Evolutionary conservation across 2,888 invertebrate species (phyloP).

Genomic region (Caenorhabditis macrosperma): DNA sequence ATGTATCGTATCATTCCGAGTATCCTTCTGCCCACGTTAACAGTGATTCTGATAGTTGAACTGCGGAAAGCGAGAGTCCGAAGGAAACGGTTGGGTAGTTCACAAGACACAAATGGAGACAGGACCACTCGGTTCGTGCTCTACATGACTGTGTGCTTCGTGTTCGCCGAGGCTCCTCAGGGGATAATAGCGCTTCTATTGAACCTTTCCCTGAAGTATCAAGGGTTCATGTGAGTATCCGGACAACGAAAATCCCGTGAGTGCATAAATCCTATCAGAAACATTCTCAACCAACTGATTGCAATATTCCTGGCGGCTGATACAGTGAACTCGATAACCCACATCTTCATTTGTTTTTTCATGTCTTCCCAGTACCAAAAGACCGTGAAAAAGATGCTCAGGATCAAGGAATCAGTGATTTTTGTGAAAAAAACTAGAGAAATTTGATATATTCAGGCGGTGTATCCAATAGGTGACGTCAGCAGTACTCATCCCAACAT

Average conservation of each 20-base stretch:
- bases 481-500: too few relatives aligned
- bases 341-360: neutral
- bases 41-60: neutral
- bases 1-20: neutral
- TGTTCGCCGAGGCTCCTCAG: neutral
- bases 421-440: neutral
- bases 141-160: neutral
- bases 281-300: neutral
- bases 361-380: constrained; percentile 2
- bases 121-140: constrained; percentile 2
- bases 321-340: neutral
- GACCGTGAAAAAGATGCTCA: neutral
- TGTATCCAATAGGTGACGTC: too few relatives aligned
- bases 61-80: neutral
- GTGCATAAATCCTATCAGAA: neutral
- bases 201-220: neutral
- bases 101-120: neutral
- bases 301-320: neutral
- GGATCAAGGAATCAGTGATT: neutral
- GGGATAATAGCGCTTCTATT: neutral
- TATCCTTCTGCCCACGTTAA: neutral
- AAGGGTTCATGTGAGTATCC: constrained; percentile 14
- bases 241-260: too few relatives aligned
- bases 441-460: too few relatives aligned
- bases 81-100: neutral